Evolutionary conservation across 2,113 vertebrate species (phyloP), one percentile per base, ranked within the genome.

Genomic region (Leucopsar rothschildi): DNA sequence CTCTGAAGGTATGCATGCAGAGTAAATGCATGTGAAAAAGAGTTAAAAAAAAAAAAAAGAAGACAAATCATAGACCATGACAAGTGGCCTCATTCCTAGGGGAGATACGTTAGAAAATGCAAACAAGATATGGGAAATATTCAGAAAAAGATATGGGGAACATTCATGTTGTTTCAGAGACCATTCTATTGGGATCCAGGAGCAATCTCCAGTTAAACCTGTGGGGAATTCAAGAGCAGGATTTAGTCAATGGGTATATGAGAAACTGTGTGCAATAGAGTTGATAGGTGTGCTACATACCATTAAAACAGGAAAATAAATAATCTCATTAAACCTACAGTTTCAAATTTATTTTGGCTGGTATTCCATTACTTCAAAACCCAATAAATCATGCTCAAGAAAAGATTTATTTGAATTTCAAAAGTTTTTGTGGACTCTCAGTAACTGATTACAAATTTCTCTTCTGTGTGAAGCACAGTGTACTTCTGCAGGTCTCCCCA

Each of bases 21-120:
- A 42, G 40, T 42, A 42, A 42, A 42, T 42, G 40, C 15, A 42
- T 42, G 13, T 42, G 15, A 21, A 37, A 27, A 23, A n/a, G 25
- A 31, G 31, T 20, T 18, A 15, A 24, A 24, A 24, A 40, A 19
- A 40, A 19, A 11, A 9, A 9, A 12, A 19, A 8, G 11, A 21
- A 2, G 0, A 5, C 3, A 72, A 63, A 28, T 33, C 5, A 31
- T 6, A 25, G n/a, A 49, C 9, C 10, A 2, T n/a, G 2, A 5
- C 33, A 72, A 60, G 77, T 19, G 10, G 11, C 28, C 13, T 72
- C 5, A 23, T 29, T 90, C 17, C 24, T 52, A 20, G 5, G 9
- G 44, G 11, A 55, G 5, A 39, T 64, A 31, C 0, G 23, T n/a
- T 37, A 52, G 7, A 49, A 71, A 93, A 59, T 18, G 39, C 6